Evolutionary conservation across 2,888 invertebrate species (phyloP).

Genomic region (Rhagonycha fulva): DNA sequence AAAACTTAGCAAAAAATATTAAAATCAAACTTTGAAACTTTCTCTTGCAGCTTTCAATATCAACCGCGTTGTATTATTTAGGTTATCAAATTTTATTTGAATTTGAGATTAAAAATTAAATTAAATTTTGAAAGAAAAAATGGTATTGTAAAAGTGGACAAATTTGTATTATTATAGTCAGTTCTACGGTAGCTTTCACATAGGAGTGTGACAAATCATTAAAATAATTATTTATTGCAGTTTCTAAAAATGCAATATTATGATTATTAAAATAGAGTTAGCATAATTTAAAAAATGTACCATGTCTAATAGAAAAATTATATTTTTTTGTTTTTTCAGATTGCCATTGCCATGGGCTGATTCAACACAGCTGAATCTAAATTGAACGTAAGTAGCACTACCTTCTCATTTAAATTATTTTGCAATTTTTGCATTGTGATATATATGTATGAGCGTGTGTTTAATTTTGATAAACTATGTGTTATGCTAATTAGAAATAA

Average conservation of each 20-base stretch:
- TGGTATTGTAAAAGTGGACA: not conserved
- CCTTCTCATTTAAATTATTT: not conserved
- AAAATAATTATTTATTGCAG: not conserved
- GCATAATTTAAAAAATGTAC: not conserved
- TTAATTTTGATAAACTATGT: not conserved
- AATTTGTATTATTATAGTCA: not conserved
- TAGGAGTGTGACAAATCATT: not conserved
- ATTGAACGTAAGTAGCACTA: constrained; percentile 14
- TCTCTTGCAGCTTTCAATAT: not conserved
- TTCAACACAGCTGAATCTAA: not conserved
- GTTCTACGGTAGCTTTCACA: not conserved
- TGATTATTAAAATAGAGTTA: not conserved
- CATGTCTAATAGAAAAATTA: not conserved
- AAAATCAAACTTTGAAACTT: not conserved
- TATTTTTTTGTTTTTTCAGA: constrained; percentile 19
- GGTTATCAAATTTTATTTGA: not conserved
- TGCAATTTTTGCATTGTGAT: not conserved
- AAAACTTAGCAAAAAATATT: not conserved
- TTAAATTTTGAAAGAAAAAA: not conserved
- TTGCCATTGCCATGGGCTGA: constrained; percentile 26
- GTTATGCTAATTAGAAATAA: not conserved
- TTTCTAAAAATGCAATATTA: not conserved
- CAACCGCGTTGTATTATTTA: not conserved
- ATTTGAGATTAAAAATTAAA: not conserved
- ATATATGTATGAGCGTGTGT: not conserved